These are phyloP conservation scores for Hoplodrina blanda DNA, from an alignment of 2,888 invertebrate species.

Conservation along the genomic window DNA sequence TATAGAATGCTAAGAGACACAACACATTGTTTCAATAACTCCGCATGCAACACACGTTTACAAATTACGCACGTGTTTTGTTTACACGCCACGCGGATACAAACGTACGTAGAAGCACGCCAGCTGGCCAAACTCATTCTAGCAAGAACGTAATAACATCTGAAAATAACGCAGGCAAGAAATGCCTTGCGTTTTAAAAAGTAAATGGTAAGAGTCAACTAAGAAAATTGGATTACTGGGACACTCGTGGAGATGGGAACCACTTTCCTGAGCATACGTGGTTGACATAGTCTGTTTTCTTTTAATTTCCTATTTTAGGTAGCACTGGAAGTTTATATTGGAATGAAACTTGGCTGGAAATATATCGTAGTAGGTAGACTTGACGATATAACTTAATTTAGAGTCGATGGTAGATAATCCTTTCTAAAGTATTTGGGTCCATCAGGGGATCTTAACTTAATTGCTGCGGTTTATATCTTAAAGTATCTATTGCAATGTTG, in stretches of 20 bases:
- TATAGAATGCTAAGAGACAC: neutral
- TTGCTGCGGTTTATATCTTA: too few relatives aligned
- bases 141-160: constrained; percentile 21
- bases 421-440: too few relatives aligned
- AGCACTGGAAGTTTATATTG: constrained; percentile 4
- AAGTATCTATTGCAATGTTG: too few relatives aligned
- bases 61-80: constrained; percentile 27
- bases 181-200: constrained; percentile 24
- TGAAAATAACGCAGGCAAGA: constrained; percentile 18
- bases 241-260: constrained; percentile 25
- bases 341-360: neutral
- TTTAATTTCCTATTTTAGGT: constrained; percentile 51
- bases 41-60: constrained; percentile 21
- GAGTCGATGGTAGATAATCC: too few relatives aligned
- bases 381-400: neutral
- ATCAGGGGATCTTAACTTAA: too few relatives aligned
- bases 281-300: constrained; percentile 48
- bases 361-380: neutral
- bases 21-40: neutral
- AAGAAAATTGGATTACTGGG: constrained; percentile 48
- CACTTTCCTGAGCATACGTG: constrained; percentile 36
- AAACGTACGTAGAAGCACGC: constrained; percentile 6
- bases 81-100: constrained; percentile 7
- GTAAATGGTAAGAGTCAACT: constrained; percentile 22
- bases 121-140: neutral